Conservation (phyloP, 2,888 invertebrate species). For the Drosophila colorata region DNA sequence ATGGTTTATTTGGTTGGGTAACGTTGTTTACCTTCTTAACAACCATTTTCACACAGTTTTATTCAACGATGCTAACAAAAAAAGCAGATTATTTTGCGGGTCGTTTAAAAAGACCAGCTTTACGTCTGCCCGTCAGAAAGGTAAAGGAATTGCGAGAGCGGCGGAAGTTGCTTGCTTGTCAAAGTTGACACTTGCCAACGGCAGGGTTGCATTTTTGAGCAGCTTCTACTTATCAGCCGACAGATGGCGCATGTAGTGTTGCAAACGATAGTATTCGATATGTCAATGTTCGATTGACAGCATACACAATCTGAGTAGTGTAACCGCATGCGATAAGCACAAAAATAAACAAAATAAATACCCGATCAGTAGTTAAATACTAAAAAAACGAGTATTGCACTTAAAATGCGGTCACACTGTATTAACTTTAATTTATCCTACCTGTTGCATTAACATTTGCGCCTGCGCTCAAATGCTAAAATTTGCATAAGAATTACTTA, state of each 20-base stretch:
- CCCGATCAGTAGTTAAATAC: conserved; percentile 6
- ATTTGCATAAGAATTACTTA: conserved; percentile 59
- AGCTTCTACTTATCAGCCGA: conserved; percentile 1
- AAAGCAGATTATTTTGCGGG: conserved; percentile 82
- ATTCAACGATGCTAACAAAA: conserved; percentile 81
- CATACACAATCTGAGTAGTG: neutral
- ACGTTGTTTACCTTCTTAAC: conserved; percentile 85
- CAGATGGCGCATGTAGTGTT: conserved; percentile 45
- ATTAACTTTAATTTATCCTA: conserved; percentile 51
- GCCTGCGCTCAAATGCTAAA: conserved; percentile 67
- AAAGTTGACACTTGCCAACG: conserved; percentile 30
- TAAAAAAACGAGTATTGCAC: conserved; percentile 16
- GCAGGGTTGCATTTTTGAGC: conserved; percentile 58
- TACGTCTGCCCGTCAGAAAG: conserved; percentile 84
- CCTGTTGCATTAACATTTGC: conserved; percentile 60
- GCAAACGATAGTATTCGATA: conserved; percentile 33
- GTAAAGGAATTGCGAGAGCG: conserved; percentile 83
- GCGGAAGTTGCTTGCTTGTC: conserved; percentile 78
- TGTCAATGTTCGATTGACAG: neutral
- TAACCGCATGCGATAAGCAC: neutral
- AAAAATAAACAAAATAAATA: conserved; percentile 4
- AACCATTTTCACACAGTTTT: conserved; percentile 84
- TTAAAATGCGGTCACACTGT: conserved; percentile 35
- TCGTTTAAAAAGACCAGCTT: conserved; percentile 83
- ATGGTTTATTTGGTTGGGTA: conserved; percentile 24